Evolutionary conservation across 2,888 invertebrate genomes (phyloP), one percentile per base, ranked within the genome.

Genomic region (Polymixis flavicincta): DNA sequence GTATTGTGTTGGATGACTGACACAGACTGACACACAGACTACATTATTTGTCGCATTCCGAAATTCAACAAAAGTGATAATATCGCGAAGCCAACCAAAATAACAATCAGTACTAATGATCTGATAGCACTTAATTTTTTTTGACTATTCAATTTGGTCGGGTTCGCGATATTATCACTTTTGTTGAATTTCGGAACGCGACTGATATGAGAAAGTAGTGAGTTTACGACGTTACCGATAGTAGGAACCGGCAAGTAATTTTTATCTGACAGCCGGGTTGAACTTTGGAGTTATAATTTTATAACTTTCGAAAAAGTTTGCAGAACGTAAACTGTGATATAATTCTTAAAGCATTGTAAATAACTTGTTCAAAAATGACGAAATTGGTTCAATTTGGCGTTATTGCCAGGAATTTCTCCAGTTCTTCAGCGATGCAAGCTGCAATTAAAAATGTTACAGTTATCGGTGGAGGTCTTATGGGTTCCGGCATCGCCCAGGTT

Each of bases 391-490:
- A 95, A 86, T 91, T 96, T 77, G 84, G 92, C 57, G 90, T 92
- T 64, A 85, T 95, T 60, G 90, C 93, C n/a, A 92, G 95, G 84
- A 93, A 91, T 83, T 95, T 96, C 88, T 95, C 95, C 11, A 94
- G 91, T 90, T 93, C 95, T 22, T 83, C 92, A 4, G 89, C 93
- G 37, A 83, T 89, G 67, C 90, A 92, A 86, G 97, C 97, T 89
- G 95, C 95, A n/a, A 97, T 98, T 70, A 98, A 98, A 92, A 97
- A 98, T 93, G 98, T 99, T 37, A 98, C 98, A 4, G 97, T 99
- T 66, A 97, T 99, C 86, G 99, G 99, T n/a, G 98, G 98, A 59
- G 99, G 99, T 11, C 95, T 98, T 13, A 99, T 99, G 99, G 99
- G 99, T 7, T 97, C 98, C 63, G 99, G 99, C 69, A 98, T 99